These are phyloP conservation scores for Drosophila emarginata DNA, from an alignment of 2,888 invertebrate species.

Conservation along the genomic window DNA sequence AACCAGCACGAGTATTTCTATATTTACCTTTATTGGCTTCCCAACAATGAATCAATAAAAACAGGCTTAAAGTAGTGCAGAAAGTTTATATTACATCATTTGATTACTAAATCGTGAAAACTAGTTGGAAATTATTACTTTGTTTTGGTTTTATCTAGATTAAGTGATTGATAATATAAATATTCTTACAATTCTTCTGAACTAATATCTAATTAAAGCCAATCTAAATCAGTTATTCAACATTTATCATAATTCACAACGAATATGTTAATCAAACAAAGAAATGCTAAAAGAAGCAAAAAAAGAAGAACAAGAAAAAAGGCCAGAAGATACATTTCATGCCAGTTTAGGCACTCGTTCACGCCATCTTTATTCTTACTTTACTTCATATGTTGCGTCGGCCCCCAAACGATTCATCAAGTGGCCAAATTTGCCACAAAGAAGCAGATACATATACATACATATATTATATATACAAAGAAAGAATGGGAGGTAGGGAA, in stretches of 20 bases:
- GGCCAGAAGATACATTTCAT: conserved; percentile 20
- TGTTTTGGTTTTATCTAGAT: no score
- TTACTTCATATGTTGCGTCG: not conserved
- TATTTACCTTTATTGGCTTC: no score
- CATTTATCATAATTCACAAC: not conserved
- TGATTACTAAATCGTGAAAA: no score
- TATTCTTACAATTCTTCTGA: not conserved
- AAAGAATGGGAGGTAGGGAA: not conserved
- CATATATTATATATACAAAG: conserved; percentile 4
- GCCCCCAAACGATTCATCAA: conserved; percentile 55
- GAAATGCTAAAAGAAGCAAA: no score
- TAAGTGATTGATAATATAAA: no score
- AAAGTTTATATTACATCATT: no score
- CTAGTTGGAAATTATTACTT: no score
- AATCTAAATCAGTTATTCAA: conserved; percentile 10
- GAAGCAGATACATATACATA: conserved; percentile 3
- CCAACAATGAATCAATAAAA: no score
- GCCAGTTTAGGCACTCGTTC: conserved; percentile 40
- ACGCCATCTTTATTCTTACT: conserved; percentile 15
- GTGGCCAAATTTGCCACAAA: conserved; percentile 38
- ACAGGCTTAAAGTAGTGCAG: no score
- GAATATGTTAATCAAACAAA: not conserved
- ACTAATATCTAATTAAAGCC: not conserved
- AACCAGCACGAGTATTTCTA: no score
- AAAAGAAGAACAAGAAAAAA: not conserved